Base-by-base conservation (phyloP, 2,888 invertebrate species). In the Mesorhabditis belari region DNA sequence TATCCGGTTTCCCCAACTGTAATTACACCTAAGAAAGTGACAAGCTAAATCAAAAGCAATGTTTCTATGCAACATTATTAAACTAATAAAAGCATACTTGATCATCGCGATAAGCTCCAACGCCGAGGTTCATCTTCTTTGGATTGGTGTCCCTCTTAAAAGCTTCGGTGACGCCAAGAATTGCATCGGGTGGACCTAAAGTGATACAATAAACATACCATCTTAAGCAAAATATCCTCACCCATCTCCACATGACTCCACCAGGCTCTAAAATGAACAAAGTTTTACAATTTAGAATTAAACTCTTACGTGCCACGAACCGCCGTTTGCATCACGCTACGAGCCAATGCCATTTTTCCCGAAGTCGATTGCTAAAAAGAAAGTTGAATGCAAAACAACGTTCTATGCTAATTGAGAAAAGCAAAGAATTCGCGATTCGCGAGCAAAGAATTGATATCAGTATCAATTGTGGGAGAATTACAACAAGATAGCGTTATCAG, bases 91-190 rank as follows among this genome's bases (percentile, higher is more conserved):
- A 25, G 4, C 57, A 50, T 35, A 35, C 44, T 63, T 90, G 87
- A 81, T 99, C 96, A 83, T 96, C 95, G 74, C 98, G 87, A 83
- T 99, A 99, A 6, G 98, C 95, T 53, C 85, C 85, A 19, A 84
- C 85, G 55, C 81, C 81, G 26, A 99, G 87, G 83, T 98, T 99
- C 67, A 98, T 90, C 84, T 98, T 99, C 75, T 91, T 91, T 0
- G 92, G 87, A 82, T 92, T 89, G 3, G 86, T 85, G 82, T 98
- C 96, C 65, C 85, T 87, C 56, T 73, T 73, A 84, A 86, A 98
- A 0, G 96, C 96, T 82, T 99, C 98, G 0, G 94, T 90, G 50
- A 98, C 90, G 44, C 98, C 98, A 56, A 99, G 85, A 84, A 99
- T 99, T 26, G 77, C 77, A 61, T 79, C 79, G 19, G 76, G 76